Base-by-base conservation (phyloP, 2,888 invertebrate genomes). In the Cylloceria caligata region DNA sequence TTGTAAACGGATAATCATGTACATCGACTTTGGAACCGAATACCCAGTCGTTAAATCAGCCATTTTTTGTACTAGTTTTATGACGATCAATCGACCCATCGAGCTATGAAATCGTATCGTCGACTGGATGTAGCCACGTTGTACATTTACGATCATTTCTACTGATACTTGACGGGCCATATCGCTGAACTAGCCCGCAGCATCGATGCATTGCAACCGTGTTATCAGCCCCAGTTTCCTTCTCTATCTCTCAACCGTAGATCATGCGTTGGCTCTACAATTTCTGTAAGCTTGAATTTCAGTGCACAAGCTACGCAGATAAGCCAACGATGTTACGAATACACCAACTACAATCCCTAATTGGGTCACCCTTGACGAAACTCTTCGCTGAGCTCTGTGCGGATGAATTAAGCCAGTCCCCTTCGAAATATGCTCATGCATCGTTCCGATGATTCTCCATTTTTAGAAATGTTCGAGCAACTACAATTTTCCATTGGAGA, bases 291-390 rank as follows among this genome's bases (percentile, higher is more conserved):
- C 39, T 52, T 27, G 34, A 9, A 39, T 16, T 45, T 45, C 21
- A 24, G 39, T 21, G 39, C 36, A 34, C 55, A 24, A 36, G 36
- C 69, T n/a, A 69, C 49, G 49, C 52, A 52, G 52, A 36, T 52
- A 36, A 36, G 36, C 24, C 68, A 24, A 24, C 45, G 16, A 13
- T 19, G 34, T n/a, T 36, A 11, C 57, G 21, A 75, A 71, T 75
- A 42, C 36, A 30, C 39, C 16, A 69, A 55, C 19, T 64, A 55
- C 69, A 36, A 65, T 71, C 65, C 68, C 71, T 71, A 80, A 75
- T 75, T 80, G 71, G 75, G 69, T 71, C 80, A 80, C 62, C 52
- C 21, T 74, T 52, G 39, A 39, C 24, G 52, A 34, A 42, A 4
- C 39, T 57, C 24, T 60, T 69, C 13, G 3, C 13, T n/a, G 24